Percentiles rank a stretch among this genome's conserved stretches.
Evolutionary conservation across 2,797 vertebrate species (phyloP).

Genomic region (Parotocinclus haroldoi): DNA sequence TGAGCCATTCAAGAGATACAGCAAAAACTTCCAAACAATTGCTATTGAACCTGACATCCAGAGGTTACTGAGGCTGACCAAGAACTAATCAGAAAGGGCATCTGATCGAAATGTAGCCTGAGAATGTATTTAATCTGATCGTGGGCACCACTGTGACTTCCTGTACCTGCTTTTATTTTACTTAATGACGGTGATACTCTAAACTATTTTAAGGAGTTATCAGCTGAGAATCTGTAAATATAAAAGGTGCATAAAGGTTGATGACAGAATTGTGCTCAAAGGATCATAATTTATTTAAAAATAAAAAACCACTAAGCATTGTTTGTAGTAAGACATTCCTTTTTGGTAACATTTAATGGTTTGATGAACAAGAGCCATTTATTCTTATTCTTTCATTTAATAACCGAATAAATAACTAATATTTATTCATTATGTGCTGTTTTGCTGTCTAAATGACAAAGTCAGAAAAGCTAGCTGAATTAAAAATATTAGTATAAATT

Average conservation of each 20-base stretch:
- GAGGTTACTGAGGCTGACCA: conserved; percentile 88
- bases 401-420: no score
- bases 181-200: conserved; percentile 82
- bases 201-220: conserved; percentile 67
- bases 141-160: conserved; percentile 37
- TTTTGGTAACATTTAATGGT: no score
- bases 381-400: no score
- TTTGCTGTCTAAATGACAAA: no score
- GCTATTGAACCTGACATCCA: conserved; percentile 92
- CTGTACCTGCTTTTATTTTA: conserved; percentile 72
- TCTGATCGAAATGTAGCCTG: conserved; percentile 2
- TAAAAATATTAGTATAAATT: no score
- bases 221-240: conserved; percentile 76
- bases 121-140: conserved; percentile 36
- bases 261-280: conserved; percentile 24
- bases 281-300: conserved; percentile 19
- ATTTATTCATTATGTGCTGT: no score
- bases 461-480: no score
- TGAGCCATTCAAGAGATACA: conserved; percentile 94
- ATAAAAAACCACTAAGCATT: neutral
- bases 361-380: no score
- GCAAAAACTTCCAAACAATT: conserved; percentile 80
- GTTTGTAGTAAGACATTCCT: no score
- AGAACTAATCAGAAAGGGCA: conserved; percentile 66
- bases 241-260: conserved; percentile 61